Conservation (phyloP, 2,113 vertebrate species). For the Chionomys nivalis region DNA sequence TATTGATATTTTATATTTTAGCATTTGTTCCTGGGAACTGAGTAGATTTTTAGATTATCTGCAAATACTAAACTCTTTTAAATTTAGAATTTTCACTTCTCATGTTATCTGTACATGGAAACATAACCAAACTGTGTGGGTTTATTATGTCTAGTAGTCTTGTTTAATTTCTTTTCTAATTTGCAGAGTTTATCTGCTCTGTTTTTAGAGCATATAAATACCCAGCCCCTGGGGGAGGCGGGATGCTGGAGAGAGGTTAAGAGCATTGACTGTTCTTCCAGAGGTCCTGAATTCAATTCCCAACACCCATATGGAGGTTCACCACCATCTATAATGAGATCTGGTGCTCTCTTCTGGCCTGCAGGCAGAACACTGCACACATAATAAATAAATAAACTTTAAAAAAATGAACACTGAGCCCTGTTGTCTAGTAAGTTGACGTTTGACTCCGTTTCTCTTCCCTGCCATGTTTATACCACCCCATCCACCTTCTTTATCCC, state of each 20-base stretch:
- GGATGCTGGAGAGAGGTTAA: no score
- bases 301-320: no score
- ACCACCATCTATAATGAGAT: no score
- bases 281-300: no score
- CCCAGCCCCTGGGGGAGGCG: no score
- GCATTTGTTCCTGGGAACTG: neutral
- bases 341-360: no score
- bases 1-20: neutral
- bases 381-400: no score
- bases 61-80: neutral
- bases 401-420: neutral
- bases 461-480: neutral
- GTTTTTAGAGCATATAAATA: neutral
- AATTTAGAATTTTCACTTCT: neutral
- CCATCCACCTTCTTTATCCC: neutral
- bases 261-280: no score
- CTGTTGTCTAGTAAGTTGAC: neutral
- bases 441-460: neutral
- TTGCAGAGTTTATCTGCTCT: neutral
- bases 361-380: no score
- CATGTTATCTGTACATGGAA: neutral
- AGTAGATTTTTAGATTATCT: neutral
- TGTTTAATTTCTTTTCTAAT: slow-evolving; percentile 31
- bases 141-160: neutral
- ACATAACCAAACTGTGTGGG: neutral